Evolutionary conservation across 2,797 vertebrate genomes (phyloP).

Genomic region (Rhabdomys pumilio): DNA sequence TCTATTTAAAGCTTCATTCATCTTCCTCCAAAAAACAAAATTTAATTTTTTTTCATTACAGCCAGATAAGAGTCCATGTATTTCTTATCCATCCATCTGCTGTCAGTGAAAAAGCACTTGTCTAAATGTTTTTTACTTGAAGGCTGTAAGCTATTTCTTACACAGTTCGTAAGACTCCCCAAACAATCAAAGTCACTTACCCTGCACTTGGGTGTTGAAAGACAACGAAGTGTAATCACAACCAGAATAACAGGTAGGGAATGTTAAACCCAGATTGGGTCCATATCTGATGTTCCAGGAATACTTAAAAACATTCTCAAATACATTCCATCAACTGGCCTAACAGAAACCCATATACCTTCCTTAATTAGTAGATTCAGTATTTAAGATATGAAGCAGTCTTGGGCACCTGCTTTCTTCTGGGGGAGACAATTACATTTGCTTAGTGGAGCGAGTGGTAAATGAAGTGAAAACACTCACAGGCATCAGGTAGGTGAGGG

Average conservation of each 20-base stretch:
- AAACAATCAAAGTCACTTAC: slow-evolving; percentile 11
- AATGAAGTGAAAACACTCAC: background rate
- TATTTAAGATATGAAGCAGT: background rate
- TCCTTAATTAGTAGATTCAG: slow-evolving; percentile 46
- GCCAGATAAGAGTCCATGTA: background rate
- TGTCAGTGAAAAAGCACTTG: slow-evolving; percentile 15
- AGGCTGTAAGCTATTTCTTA: background rate
- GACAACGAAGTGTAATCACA: background rate
- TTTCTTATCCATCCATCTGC: background rate
- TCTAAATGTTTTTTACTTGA: slow-evolving; percentile 46
- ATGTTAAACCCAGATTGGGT: background rate
- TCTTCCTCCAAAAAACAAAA: background rate
- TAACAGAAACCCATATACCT: background rate
- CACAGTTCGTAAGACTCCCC: background rate
- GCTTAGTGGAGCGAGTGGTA: background rate
- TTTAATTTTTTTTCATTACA: background rate
- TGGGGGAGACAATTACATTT: background rate
- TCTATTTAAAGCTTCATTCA: background rate
- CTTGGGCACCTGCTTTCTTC: background rate
- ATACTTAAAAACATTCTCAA: background rate
- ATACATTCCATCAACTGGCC: background rate
- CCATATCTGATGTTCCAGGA: background rate
- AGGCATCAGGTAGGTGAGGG: background rate
- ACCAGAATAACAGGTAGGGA: background rate
- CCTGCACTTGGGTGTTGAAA: background rate